phyloP scores from a whole-genome alignment of 1,140 invertebrate species.

The Procambarus clarkii region DNA sequence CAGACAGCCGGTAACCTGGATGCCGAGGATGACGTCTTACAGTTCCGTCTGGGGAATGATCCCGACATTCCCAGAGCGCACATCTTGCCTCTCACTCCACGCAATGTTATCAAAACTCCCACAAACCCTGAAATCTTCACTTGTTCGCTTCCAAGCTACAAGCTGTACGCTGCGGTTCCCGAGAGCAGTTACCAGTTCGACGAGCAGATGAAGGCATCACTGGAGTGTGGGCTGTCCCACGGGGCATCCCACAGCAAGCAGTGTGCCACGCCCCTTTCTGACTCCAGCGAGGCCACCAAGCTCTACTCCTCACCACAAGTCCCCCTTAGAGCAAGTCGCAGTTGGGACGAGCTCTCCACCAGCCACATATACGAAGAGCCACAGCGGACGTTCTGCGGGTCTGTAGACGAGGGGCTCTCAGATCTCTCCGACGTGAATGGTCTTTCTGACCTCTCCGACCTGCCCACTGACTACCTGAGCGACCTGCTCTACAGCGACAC shows the following conservation, averaged over 20 bases:
- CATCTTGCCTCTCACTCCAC: slow-evolving; percentile 16
- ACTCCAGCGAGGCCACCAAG: slow-evolving; percentile 29
- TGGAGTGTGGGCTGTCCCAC: neutral
- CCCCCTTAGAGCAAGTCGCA: slow-evolving; percentile 47
- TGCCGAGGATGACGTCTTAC: slow-evolving; percentile 19
- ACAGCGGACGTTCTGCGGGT: slow-evolving; percentile 16
- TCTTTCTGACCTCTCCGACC: slow-evolving; percentile 43
- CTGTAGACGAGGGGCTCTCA: slow-evolving; percentile 43
- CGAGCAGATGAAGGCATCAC: neutral
- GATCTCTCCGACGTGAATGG: neutral
- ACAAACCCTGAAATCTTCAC: slow-evolving; percentile 27
- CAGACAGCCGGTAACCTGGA: neutral
- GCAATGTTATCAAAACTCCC: slow-evolving; percentile 8
- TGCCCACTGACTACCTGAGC: slow-evolving; percentile 26
- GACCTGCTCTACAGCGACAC: slow-evolving; percentile 43
- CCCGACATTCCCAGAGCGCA: slow-evolving; percentile 34
- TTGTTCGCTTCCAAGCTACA: slow-evolving; percentile 21
- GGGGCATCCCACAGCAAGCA: neutral
- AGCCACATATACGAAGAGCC: slow-evolving; percentile 60
- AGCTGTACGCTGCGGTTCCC: slow-evolving; percentile 23
- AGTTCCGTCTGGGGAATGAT: neutral
- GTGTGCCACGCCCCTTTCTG: slow-evolving; percentile 5
- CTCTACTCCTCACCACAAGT: slow-evolving; percentile 52
- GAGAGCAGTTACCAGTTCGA: neutral
- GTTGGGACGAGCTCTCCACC: slow-evolving; percentile 61